These are phyloP conservation scores for Umimayanthus kanabou DNA, from an alignment of 92 coral and sea anemone genomes.

Conservation along the genomic window DNA sequence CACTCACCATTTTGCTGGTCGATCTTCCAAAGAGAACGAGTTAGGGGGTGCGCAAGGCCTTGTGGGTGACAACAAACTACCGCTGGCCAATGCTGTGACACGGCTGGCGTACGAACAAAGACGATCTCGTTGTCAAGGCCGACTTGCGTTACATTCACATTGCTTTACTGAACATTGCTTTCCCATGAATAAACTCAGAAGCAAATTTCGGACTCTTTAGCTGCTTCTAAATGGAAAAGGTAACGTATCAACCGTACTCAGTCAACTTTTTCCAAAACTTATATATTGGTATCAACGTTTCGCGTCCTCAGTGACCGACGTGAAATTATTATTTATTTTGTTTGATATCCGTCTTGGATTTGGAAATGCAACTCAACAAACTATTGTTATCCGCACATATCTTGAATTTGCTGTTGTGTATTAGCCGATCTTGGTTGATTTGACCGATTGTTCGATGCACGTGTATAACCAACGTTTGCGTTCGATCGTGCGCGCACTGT, in stretches of 20 bases:
- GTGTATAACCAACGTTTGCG: background rate
- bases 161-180: background rate
- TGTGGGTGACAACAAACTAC: slow-evolving; percentile 51
- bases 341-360: background rate
- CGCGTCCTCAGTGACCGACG: background rate
- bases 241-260: background rate
- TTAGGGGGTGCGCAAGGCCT: slow-evolving; percentile 43
- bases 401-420: background rate
- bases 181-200: background rate
- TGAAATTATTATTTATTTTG: background rate
- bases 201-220: background rate
- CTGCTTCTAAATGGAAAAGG: slow-evolving; percentile 21
- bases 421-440: background rate
- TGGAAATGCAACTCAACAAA: background rate
- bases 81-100: slow-evolving; percentile 22
- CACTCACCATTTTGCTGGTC: slow-evolving; percentile 86
- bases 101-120: background rate
- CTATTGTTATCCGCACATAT: background rate
- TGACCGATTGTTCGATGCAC: background rate
- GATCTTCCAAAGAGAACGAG: slow-evolving; percentile 62
- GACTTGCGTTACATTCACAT: background rate
- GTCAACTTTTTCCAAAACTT: too few relatives aligned
- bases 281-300: too few relatives aligned
- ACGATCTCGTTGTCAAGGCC: background rate
- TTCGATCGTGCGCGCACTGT: background rate